Conservation (phyloP, 2,888 invertebrate species). For the Labia minor region DNA sequence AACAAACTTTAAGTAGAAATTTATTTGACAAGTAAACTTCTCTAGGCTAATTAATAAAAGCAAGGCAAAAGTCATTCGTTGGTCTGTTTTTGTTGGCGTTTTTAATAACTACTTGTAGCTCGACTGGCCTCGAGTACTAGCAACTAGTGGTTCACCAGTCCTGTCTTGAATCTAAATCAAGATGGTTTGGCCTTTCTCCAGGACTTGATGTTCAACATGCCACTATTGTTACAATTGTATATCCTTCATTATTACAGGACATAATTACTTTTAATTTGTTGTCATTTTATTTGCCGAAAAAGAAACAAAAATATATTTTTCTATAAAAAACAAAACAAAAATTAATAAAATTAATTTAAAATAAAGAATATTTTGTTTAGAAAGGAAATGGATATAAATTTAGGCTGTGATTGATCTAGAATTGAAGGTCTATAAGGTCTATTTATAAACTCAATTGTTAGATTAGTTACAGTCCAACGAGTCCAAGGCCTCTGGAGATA, state of each 20-base stretch:
- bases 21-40: no score
- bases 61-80: no score
- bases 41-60: no score
- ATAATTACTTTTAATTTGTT: neutral
- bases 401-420: neutral
- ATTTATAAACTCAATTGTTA: neutral
- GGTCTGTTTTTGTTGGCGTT: neutral
- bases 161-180: constrained; percentile 4
- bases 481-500: neutral
- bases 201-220: neutral
- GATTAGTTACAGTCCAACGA: neutral
- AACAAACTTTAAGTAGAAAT: no score
- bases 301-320: neutral
- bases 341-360: no score
- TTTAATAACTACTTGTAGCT: constrained; percentile 7
- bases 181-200: neutral
- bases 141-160: constrained; percentile 1
- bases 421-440: neutral
- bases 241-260: neutral
- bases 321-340: neutral
- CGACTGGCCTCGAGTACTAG: neutral
- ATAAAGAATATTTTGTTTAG: no score
- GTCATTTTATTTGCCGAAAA: neutral
- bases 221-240: neutral
- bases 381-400: no score